Conservation (phyloP, 2,797 vertebrate genomes). For the Brotogeris chrysoptera region DNA sequence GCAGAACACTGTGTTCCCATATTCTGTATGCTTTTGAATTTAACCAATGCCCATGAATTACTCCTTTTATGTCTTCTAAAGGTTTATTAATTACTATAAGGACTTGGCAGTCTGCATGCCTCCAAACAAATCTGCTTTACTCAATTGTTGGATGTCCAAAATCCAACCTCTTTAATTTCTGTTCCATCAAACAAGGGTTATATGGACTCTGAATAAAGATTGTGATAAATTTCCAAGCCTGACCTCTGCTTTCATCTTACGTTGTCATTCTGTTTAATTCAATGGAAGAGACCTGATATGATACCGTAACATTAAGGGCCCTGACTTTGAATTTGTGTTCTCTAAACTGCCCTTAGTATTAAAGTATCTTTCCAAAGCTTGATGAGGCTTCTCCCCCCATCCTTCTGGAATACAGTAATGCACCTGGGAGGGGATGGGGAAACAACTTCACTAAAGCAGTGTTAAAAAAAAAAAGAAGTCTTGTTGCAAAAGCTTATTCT, state of each 20-base stretch:
- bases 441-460: neutral
- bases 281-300: neutral
- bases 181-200: neutral
- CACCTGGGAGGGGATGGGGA: no score
- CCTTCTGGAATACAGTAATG: neutral
- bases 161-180: neutral
- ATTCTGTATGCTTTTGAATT: neutral
- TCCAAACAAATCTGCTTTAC: neutral
- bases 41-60: neutral
- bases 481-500: neutral
- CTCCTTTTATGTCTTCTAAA: neutral
- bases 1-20: neutral
- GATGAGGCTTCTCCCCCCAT: neutral
- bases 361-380: neutral
- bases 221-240: neutral
- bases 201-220: neutral
- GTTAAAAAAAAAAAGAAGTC: neutral
- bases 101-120: neutral
- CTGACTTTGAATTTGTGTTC: neutral
- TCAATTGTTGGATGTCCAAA: neutral
- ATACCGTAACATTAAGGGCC: neutral
- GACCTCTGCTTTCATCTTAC: neutral
- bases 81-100: neutral
- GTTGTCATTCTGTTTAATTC: neutral
- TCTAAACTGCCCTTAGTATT: neutral